Base-by-base conservation (phyloP, 2,888 invertebrate genomes). In the Ditylenchus weischeri region DNA sequence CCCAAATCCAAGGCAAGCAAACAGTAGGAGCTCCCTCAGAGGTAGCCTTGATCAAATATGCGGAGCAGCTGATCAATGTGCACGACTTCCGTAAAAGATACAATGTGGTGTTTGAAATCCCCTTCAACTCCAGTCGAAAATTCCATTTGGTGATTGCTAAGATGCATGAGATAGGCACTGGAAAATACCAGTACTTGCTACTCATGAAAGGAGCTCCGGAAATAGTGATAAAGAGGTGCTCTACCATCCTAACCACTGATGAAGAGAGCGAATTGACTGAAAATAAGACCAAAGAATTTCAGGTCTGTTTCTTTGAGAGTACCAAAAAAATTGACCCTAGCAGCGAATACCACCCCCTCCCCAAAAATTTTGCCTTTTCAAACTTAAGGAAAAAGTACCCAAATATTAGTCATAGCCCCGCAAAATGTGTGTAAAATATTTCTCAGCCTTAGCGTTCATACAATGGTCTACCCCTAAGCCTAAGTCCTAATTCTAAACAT, bases 191-290 rank as follows among this genome's bases (percentile, higher is more conserved):
- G 57, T 74, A 73, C 67, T 49, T 48, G n/a, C 63, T 78, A 58
- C 72, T 78, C 72, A 73, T 78, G 62, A 78, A 78, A 64, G 78
- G 78, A 49, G 78, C 78, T 29, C 74, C 78, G 29, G 78, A 78
- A 62, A 74, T 78, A 21, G 57, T 78, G 35, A 71, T 76, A 57
- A 69, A 74, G 51, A 67, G 70, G 38, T 78, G 78, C 70, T 71
- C 74, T 15, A 64, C 67, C 1, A 58, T 76, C 35, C 69, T 72
- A 50, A 70, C 70, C 29, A 72, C 73, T 35, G 66, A 73, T 50
- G 38, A 62, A 18, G 51, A 62, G 38, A 19, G 38, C 36, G 62
- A 43, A 38, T 19, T 43, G 15, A 64, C 18, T 49, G 43, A 65
- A 62, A 38, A 65, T 63, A 62, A 69, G 67, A 60, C 48, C 66